Evolutionary conservation across 2,888 invertebrate genomes (phyloP), one percentile per base, ranked within the genome.

Genomic region (Caenorhabditis sp.): DNA sequence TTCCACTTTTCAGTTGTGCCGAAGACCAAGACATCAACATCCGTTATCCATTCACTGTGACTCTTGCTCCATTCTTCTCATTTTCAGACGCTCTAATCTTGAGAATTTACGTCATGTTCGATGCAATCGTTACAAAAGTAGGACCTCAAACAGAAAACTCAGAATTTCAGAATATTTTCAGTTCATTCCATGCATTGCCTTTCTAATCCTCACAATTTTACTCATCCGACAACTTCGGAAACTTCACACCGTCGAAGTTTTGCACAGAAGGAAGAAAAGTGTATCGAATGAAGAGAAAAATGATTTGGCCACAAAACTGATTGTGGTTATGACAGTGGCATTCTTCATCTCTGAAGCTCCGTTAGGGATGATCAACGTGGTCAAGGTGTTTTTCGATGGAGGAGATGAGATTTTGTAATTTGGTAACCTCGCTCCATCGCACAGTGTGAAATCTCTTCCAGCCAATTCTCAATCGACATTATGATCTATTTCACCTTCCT

Each of bases 311-410:
- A 77, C 77, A 22, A 77, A 70, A n/a, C 31, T 77, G 1, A 69
- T 77, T 16, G 69, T 77, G 16, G 26, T 77, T 41, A 70, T 54
- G 69, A 77, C 77, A 19, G 22, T 77, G 22, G 51, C 77, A 41
- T 77, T 77, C 59, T 69, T 77, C 28, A 12, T 77, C 12, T 51
- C 59, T 8, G 77, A 77, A 41, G 61, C 69, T 5, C 77, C 77
- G 14, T 44, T 77, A 2, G 77, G 77, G 10, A 49, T 61, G 28
- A 77, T 77, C 10, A 26, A 69, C 8, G 35, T 51, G 16, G 63
- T 69, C 12, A 58, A 49, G 24, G 68, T 38, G 38, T 49, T 66
- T 22, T 66, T 28, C 6, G 7, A 66, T 66, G n/a, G 51, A 12
- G 22, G 31, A 14, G 63, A 63, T 44, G n/a, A 63, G 41, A 44